Evolutionary conservation across 2,888 invertebrate genomes (phyloP).

Genomic region (Lysandra bellargus): DNA sequence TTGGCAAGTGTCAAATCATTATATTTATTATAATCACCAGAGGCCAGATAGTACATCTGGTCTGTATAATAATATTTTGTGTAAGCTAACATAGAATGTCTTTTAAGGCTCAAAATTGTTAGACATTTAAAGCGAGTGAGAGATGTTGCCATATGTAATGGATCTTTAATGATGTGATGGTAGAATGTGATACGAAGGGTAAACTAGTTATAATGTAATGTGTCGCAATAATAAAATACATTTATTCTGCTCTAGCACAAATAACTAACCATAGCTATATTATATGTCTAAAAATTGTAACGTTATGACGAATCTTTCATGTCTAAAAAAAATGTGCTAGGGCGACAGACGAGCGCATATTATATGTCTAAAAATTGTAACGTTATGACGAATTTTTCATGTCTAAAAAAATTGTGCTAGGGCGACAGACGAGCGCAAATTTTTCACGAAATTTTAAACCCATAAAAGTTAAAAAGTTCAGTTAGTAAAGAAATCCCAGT

Average conservation of each 20-base stretch:
- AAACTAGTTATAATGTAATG: constrained; percentile 4
- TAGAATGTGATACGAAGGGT: constrained; percentile 69
- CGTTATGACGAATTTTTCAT: no score
- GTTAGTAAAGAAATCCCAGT: no score
- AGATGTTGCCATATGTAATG: constrained; percentile 37
- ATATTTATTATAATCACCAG: not conserved
- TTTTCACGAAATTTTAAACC: no score
- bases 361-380: no score
- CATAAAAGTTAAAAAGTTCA: no score
- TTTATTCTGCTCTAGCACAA: not conserved
- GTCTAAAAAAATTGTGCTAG: no score
- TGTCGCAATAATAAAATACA: constrained; percentile 22
- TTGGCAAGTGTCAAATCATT: constrained; percentile 12
- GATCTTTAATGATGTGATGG: constrained; percentile 59
- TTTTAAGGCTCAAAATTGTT: constrained; percentile 33
- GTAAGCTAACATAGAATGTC: not conserved
- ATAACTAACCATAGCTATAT: not conserved
- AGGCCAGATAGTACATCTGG: no score
- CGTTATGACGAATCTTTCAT: no score
- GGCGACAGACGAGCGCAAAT: no score
- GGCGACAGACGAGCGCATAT: no score
- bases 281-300: no score
- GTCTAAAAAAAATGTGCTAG: no score
- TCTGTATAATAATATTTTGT: not conserved
- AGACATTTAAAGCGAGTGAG: constrained; percentile 27